Conservation (phyloP, 2,888 invertebrate species). For the Therioaphis trifolii region DNA sequence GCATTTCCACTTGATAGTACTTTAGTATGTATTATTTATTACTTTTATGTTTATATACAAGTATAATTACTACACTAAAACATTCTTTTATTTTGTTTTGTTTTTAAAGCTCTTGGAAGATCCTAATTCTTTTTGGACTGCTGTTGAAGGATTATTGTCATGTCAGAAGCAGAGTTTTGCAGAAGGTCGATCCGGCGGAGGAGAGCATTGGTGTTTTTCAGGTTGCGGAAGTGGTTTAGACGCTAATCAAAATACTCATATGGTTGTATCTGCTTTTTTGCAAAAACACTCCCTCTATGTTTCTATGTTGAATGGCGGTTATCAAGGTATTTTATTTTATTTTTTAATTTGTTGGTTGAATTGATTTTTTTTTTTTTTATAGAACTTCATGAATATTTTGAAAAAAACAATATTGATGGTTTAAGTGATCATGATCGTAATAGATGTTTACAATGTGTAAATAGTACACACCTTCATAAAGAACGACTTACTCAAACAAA, state of each 20-base stretch:
- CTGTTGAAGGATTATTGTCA: constrained; percentile 90
- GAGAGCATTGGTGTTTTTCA: constrained; percentile 90
- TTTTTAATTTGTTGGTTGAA: background rate
- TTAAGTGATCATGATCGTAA: constrained; percentile 55
- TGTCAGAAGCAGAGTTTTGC: constrained; percentile 89
- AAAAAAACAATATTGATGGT: constrained; percentile 59
- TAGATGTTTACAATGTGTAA: constrained; percentile 48
- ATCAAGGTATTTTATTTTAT: constrained; percentile 71
- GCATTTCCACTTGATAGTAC: constrained; percentile 98
- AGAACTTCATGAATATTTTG: constrained; percentile 61
- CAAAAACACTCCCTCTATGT: constrained; percentile 94
- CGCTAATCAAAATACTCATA: constrained; percentile 95
- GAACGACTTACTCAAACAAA: constrained; percentile 47
- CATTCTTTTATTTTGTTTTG: constrained; percentile 2
- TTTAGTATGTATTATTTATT: constrained; percentile 72
- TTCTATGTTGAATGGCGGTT: constrained; percentile 91
- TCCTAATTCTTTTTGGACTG: constrained; percentile 92
- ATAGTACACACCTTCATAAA: constrained; percentile 20
- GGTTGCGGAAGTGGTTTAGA: constrained; percentile 89
- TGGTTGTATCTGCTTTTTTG: constrained; percentile 97
- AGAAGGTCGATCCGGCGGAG: constrained; percentile 86
- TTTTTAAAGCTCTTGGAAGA: constrained; percentile 90
- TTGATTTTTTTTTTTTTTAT: constrained; percentile 13
- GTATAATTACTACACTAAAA: background rate
- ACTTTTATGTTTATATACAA: background rate